phyloP scores from a whole-genome alignment of 2,113 vertebrate genomes.

The Larimichthys crocea region DNA sequence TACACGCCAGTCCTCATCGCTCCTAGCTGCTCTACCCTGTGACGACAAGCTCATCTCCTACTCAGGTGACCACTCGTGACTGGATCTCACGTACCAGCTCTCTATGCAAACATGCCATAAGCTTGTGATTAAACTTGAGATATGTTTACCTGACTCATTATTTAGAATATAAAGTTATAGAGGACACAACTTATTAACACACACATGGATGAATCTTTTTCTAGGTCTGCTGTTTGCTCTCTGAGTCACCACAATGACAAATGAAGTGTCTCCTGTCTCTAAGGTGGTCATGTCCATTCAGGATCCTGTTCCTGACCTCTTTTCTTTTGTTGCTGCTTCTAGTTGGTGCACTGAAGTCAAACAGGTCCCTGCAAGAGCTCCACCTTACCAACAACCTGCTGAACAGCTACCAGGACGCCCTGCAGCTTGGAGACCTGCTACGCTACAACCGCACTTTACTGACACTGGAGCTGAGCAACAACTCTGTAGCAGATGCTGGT shows the following conservation, averaged over 20 bases:
- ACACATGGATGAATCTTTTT: too few relatives aligned
- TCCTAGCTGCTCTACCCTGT: neutral
- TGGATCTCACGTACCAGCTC: too few relatives aligned
- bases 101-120: too few relatives aligned
- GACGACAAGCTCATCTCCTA: too few relatives aligned
- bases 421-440: slow-evolving; percentile 84
- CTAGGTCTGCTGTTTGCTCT: too few relatives aligned
- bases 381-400: slow-evolving; percentile 81
- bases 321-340: slow-evolving; percentile 16
- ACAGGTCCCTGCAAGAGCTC: slow-evolving; percentile 78
- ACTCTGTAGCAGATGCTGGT: slow-evolving; percentile 81
- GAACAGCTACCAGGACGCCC: slow-evolving; percentile 84
- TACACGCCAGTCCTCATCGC: neutral
- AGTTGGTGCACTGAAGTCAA: slow-evolving; percentile 82
- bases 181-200: too few relatives aligned
- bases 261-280: too few relatives aligned
- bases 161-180: too few relatives aligned
- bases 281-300: neutral
- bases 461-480: slow-evolving; percentile 82
- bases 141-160: too few relatives aligned
- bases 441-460: slow-evolving; percentile 78
- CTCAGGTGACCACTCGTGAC: too few relatives aligned
- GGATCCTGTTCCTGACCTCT: neutral
- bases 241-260: too few relatives aligned
- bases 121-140: too few relatives aligned